Conservation (phyloP, 2,797 vertebrate genomes). For the Malurus leucopterus region DNA sequence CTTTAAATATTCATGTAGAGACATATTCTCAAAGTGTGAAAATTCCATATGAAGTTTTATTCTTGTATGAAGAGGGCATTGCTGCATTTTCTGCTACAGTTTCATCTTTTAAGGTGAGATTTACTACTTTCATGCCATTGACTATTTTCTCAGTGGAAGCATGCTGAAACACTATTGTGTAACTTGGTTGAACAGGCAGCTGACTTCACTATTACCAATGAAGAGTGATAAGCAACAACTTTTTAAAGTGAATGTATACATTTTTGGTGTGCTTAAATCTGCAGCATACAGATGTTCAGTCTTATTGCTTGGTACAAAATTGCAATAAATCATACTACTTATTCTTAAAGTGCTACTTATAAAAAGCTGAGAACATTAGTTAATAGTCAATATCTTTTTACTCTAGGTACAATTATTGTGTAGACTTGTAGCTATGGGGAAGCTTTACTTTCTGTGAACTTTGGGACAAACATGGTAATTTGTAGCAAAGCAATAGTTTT, state of each 20-base stretch:
- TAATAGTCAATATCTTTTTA: slow-evolving; percentile 42
- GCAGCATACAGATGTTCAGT: slow-evolving; percentile 54
- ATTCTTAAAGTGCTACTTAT: slow-evolving; percentile 64
- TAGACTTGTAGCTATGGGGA: slow-evolving; percentile 40
- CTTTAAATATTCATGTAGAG: slow-evolving; percentile 43
- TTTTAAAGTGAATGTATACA: slow-evolving; percentile 65
- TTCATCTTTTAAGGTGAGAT: slow-evolving; percentile 59
- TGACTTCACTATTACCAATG: slow-evolving; percentile 63
- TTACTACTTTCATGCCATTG: slow-evolving; percentile 55
- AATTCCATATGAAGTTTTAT: slow-evolving; percentile 64
- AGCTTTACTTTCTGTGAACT: slow-evolving; percentile 51
- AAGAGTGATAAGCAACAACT: slow-evolving; percentile 58
- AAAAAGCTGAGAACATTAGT: slow-evolving; percentile 44
- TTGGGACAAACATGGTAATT: slow-evolving; percentile 30
- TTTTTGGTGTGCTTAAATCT: slow-evolving; percentile 59
- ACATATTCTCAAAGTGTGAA: slow-evolving; percentile 56
- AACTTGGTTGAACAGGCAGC: slow-evolving; percentile 55
- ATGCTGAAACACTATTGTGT: slow-evolving; percentile 67
- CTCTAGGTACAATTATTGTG: slow-evolving; percentile 34
- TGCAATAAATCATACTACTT: slow-evolving; percentile 69
- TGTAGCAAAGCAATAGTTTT: slow-evolving; percentile 41
- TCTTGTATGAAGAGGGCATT: slow-evolving; percentile 70
- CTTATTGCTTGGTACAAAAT: slow-evolving; percentile 69
- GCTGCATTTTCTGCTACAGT: slow-evolving; percentile 63
- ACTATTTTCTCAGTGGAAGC: slow-evolving; percentile 64